phyloP scores from a whole-genome alignment of 2,113 vertebrate genomes.

The Illadopsis cleaveri region DNA sequence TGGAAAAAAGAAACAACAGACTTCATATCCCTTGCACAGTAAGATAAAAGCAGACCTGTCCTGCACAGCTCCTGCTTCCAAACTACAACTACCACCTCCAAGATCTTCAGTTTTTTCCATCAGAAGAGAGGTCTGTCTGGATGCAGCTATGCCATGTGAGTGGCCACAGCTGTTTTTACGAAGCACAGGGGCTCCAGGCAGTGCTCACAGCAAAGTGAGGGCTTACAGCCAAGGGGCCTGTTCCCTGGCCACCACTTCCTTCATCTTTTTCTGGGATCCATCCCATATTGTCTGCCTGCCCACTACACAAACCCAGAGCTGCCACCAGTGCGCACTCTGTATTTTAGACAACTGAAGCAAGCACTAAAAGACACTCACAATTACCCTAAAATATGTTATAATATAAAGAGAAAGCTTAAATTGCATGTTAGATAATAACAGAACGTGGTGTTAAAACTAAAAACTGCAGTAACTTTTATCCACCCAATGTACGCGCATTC shows the following conservation, averaged over 20 bases:
- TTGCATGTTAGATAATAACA: constrained; percentile 24
- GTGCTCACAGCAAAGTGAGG: neutral
- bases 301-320: neutral
- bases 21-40: neutral
- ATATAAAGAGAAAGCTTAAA: neutral
- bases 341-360: neutral
- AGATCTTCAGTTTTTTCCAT: neutral
- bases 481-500: neutral
- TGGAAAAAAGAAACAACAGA: neutral
- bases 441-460: constrained; percentile 6
- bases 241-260: neutral
- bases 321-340: neutral
- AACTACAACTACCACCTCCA: neutral
- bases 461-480: constrained; percentile 23
- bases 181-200: neutral
- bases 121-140: neutral
- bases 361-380: neutral
- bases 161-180: neutral
- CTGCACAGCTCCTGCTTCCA: neutral
- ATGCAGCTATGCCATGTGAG: neutral
- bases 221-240: neutral
- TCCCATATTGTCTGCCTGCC: neutral
- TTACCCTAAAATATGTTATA: neutral
- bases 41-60: neutral
- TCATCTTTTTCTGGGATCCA: neutral